Base-by-base conservation (phyloP, 2,113 vertebrate species). In the Nyctibius bracteatus region DNA sequence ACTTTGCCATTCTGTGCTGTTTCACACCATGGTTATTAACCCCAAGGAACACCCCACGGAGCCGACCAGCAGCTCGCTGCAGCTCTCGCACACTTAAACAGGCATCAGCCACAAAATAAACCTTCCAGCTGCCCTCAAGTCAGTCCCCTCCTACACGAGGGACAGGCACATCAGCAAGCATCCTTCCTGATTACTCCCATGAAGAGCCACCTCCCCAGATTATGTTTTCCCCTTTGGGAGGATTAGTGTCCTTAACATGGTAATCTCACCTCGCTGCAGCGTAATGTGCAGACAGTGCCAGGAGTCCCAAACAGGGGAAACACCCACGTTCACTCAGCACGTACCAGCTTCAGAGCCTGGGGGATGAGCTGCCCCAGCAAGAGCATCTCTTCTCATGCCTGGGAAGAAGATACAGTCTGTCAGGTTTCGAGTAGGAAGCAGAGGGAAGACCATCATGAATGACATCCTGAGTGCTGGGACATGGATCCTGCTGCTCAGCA, bases 281-380 rank as follows among this genome's bases (percentile, higher is more conserved):
- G 1, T 14, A 22, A 37, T 1, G 23, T 2, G 0, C 43, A 79
- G 46, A 39, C 23, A 49, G 15, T 0, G 4, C 66, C 8, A 3
- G 13, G 17, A 28, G 19, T 41, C 49, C 52, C 35, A 35, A 44
- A 33, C 41, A 20, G 47, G 21, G 12, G 10, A 12, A n/a, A 41
- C 17, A 20, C 9, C 21, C 5, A 0, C 1, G 3, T 44, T 22
- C 10, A 0, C n/a, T 35, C 31, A 5, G 35, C 62, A 46, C 1
- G 0, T 12, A 41, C 9, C 71, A 54, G 43, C 51, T 57, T 11
- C 70, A 25, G 51, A 67, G 51, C 62, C 44, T 11, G 6, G 21
- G 43, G 33, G 63, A 59, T 2, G 1, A 49, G 62, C 47, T 52
- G 58, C 31, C 61, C 30, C 61, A 57, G 46, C 71, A 65, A 65